phyloP scores from a whole-genome alignment of 2,113 vertebrate species.

The Bettongia penicillata region DNA sequence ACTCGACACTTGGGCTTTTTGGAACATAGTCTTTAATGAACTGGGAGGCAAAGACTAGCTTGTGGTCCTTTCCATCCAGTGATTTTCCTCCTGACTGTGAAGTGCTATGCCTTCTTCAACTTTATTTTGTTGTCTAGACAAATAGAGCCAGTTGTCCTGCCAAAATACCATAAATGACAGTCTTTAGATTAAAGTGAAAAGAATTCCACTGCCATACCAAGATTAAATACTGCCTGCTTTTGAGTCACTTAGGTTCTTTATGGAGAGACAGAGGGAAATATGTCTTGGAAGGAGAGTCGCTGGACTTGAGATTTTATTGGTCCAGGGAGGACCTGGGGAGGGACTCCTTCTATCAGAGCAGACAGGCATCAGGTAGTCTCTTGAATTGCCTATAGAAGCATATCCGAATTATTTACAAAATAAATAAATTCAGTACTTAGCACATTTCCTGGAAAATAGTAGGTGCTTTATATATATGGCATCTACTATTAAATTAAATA shows the following conservation, averaged over 20 bases:
- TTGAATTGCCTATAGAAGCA: background rate
- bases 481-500: too few species aligned
- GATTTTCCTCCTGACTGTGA: background rate
- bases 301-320: background rate
- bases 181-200: background rate
- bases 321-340: background rate
- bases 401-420: background rate
- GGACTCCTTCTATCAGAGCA: background rate
- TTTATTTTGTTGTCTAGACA: background rate
- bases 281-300: background rate
- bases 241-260: background rate
- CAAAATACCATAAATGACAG: background rate
- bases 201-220: too few species aligned
- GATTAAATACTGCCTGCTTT: background rate
- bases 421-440: background rate
- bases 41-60: background rate
- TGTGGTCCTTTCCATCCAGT: background rate
- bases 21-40: background rate
- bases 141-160: background rate
- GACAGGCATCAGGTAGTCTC: background rate
- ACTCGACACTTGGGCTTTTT: background rate
- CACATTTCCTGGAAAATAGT: background rate
- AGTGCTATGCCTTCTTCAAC: background rate
- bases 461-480: background rate
- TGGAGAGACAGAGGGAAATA: background rate